These are phyloP conservation scores for Girardinus metallicus DNA, from an alignment of 2,797 vertebrate genomes.

Conservation along the genomic window DNA sequence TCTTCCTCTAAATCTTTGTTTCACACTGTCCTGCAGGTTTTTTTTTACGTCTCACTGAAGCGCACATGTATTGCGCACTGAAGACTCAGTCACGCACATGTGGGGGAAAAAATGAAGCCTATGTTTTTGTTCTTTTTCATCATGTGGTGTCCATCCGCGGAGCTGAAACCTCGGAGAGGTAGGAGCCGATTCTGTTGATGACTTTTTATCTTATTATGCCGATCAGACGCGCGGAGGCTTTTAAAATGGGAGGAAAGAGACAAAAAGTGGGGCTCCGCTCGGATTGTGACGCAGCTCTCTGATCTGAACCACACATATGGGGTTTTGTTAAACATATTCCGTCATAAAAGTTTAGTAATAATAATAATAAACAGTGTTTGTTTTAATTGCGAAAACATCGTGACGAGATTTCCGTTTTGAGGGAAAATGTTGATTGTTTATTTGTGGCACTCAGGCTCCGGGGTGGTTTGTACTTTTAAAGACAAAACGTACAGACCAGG, in stretches of 20 bases:
- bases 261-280: neutral
- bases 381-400: neutral
- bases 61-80: slow-evolving; percentile 55
- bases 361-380: neutral
- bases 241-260: slow-evolving; percentile 14
- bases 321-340: neutral
- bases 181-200: slow-evolving; percentile 51
- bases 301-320: neutral
- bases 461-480: slow-evolving; percentile 88
- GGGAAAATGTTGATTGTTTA: neutral
- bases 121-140: slow-evolving; percentile 61
- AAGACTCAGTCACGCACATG: slow-evolving; percentile 57
- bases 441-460: slow-evolving; percentile 75
- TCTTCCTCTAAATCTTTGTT: slow-evolving; percentile 29
- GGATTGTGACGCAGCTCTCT: neutral
- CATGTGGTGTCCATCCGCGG: slow-evolving; percentile 66
- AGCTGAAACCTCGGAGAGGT: slow-evolving; percentile 74
- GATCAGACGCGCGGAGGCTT: slow-evolving; percentile 16
- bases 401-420: neutral
- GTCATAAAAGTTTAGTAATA: neutral
- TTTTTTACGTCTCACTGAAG: slow-evolving; percentile 46
- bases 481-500: slow-evolving; percentile 89
- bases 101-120: slow-evolving; percentile 74
- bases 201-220: slow-evolving; percentile 16
- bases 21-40: slow-evolving; percentile 63